Evolutionary conservation across 2,797 vertebrate species (phyloP).

Genomic region (Huso huso): DNA sequence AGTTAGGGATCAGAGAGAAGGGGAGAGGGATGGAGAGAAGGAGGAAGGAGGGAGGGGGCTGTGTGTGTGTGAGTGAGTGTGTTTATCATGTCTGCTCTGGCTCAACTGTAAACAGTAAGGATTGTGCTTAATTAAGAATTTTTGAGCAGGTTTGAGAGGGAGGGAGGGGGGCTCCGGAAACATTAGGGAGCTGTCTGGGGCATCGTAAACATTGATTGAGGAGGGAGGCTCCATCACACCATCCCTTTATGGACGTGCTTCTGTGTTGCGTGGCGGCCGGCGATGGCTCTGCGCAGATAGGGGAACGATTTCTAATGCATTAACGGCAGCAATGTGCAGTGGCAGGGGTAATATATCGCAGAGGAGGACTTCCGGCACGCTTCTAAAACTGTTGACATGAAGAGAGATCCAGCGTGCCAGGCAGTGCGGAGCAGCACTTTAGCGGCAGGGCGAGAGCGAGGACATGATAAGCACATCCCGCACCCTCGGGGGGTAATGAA

Average conservation of each 20-base stretch:
- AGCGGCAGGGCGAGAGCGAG: neutral
- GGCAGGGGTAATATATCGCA: slow-evolving; percentile 39
- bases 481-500: too few relatives aligned
- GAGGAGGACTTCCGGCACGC: slow-evolving; percentile 39
- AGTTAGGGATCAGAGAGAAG: slow-evolving; percentile 36
- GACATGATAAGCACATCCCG: too few relatives aligned
- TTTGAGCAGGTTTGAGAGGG: slow-evolving; percentile 74
- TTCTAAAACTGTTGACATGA: slow-evolving; percentile 74
- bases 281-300: slow-evolving; percentile 72
- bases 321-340: slow-evolving; percentile 65
- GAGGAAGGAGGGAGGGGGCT: slow-evolving; percentile 14
- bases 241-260: slow-evolving; percentile 43
- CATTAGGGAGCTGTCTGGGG: slow-evolving; percentile 88
- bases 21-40: slow-evolving; percentile 37
- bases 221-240: slow-evolving; percentile 56
- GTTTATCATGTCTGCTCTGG: slow-evolving; percentile 37
- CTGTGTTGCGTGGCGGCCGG: slow-evolving; percentile 64
- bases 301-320: slow-evolving; percentile 86
- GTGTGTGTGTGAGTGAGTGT: slow-evolving; percentile 2
- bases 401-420: slow-evolving; percentile 40
- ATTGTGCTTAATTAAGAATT: slow-evolving; percentile 98
- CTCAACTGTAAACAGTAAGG: slow-evolving; percentile 97
- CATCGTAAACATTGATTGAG: slow-evolving; percentile 96
- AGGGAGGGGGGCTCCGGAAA: slow-evolving; percentile 86
- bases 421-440: neutral